These are phyloP conservation scores for Thalassophryne amazonica DNA, from an alignment of 2,797 vertebrate genomes.

Conservation along the genomic window DNA sequence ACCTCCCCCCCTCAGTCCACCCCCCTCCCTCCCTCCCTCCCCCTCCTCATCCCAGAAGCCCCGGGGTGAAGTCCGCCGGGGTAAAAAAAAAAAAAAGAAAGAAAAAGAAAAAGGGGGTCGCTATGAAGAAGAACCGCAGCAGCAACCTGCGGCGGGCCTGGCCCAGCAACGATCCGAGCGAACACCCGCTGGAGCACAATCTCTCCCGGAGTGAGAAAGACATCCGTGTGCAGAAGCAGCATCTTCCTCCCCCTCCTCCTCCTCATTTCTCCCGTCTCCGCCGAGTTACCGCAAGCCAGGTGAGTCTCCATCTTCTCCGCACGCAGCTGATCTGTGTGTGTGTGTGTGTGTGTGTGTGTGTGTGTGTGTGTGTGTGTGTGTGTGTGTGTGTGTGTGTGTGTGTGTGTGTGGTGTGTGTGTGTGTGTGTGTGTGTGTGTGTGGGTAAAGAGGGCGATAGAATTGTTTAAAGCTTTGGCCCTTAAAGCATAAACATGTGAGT, in stretches of 20 bases:
- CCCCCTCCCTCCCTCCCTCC: not conserved
- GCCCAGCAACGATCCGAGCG: conserved; percentile 94
- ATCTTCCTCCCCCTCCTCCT: conserved; percentile 74
- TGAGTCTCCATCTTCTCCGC: conserved; percentile 61
- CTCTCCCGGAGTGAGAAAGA: conserved; percentile 98
- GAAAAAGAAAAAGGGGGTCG: conserved; percentile 42
- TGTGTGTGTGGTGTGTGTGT: too few relatives aligned
- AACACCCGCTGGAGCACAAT: conserved; percentile 79
- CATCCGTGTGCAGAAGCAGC: conserved; percentile 91
- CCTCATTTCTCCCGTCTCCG: conserved; percentile 75
- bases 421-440: too few relatives aligned
- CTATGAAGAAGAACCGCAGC: conserved; percentile 98
- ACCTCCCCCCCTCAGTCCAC: conserved; percentile 58
- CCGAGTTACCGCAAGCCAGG: conserved; percentile 73
- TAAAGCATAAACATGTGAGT: too few relatives aligned
- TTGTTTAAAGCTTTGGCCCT: too few relatives aligned
- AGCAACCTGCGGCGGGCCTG: conserved; percentile 93
- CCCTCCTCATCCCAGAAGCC: conserved; percentile 39
- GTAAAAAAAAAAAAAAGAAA: conserved; percentile 1
- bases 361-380: too few relatives aligned
- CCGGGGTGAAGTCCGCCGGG: conserved; percentile 58
- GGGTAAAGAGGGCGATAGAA: too few relatives aligned
- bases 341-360: too few relatives aligned
- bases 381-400: too few relatives aligned
- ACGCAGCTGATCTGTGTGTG: conserved; percentile 22